Base-by-base conservation (phyloP, 2,797 vertebrate genomes). In the Microchirus variegatus region DNA sequence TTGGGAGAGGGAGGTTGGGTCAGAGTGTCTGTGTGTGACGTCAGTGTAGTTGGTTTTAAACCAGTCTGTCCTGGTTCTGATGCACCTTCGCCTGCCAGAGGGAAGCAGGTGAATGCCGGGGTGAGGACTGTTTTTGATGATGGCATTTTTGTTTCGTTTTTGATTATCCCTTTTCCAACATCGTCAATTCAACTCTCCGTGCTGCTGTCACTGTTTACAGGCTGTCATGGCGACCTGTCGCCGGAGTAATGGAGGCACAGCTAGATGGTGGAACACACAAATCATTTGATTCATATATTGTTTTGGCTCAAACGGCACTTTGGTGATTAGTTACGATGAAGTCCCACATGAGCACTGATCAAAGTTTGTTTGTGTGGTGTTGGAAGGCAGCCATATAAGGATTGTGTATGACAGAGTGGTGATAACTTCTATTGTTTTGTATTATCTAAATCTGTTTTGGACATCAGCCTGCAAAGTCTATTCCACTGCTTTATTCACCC, bases 401-500 rank as follows among this genome's bases (percentile, higher is more conserved):
- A 76, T 45, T 75, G 57, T 70, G 70, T 62, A 54, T 65, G 68
- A 77, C 71, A 51, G 44, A 14, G 57, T 38, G 73, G 47, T 63
- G 61, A 78, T 77, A 82, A 80, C 59, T 73, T 53, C 3, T 57
- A 41, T 69, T 45, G 3, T 35, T 26, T 59, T 53, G 48, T 26
- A 40, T 54, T 62, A 81, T 73, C 66, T 63, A 62, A 74, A 64
- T 22, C 13, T 43, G 56, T 59, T 75, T 46, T 68, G 50, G 19
- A 41, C 50, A 7, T 43, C 40, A 64, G 47, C 61, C 53, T 53
- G 65, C 64, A 74, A 76, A 76, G 63, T 51, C 59, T 50, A 47
- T 71, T 61, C 38, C 49, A 15, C 57, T 67, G 71, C 65, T 63
- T 77, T 75, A 70, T 73, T 76, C 72, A 55, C 67, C 80, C 45